Conservation (phyloP, 2,888 invertebrate species). For the Leptothorax acervorum region DNA sequence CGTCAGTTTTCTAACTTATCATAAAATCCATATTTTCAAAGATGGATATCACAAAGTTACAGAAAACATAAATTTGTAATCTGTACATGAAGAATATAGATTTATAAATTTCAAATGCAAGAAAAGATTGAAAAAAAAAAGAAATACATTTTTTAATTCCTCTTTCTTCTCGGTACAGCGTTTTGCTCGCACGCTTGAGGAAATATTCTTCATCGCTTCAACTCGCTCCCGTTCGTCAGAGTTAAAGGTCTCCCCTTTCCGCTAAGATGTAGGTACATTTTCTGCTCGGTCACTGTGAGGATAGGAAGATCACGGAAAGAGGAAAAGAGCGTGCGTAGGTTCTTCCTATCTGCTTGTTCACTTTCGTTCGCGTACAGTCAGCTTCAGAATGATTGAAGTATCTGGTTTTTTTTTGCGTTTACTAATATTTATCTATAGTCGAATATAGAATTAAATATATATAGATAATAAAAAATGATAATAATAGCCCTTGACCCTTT, state of each 20-base stretch:
- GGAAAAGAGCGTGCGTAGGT: slow-evolving; percentile 23
- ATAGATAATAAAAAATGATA: neutral
- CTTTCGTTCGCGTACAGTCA: slow-evolving; percentile 31
- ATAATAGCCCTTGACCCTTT: neutral
- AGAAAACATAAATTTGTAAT: neutral
- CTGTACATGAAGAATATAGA: neutral
- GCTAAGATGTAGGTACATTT: slow-evolving; percentile 24
- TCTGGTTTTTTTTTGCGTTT: neutral
- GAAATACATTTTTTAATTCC: neutral
- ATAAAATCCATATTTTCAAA: neutral
- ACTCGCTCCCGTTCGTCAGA: slow-evolving; percentile 6
- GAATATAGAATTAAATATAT: neutral
- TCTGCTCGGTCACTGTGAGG: slow-evolving; percentile 25
- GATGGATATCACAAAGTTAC: neutral
- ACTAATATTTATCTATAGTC: neutral
- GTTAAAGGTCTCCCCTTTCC: slow-evolving; percentile 14
- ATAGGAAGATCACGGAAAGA: slow-evolving; percentile 21
- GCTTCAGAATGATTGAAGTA: neutral
- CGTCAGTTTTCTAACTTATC: neutral
- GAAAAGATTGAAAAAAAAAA: neutral
- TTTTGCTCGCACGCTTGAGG: neutral
- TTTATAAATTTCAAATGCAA: neutral
- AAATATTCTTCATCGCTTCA: slow-evolving; percentile 16
- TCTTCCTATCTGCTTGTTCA: slow-evolving; percentile 21
- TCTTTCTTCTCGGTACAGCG: neutral